Conservation (phyloP, 1,140 invertebrate species). For the Trichonephila clavipes region DNA sequence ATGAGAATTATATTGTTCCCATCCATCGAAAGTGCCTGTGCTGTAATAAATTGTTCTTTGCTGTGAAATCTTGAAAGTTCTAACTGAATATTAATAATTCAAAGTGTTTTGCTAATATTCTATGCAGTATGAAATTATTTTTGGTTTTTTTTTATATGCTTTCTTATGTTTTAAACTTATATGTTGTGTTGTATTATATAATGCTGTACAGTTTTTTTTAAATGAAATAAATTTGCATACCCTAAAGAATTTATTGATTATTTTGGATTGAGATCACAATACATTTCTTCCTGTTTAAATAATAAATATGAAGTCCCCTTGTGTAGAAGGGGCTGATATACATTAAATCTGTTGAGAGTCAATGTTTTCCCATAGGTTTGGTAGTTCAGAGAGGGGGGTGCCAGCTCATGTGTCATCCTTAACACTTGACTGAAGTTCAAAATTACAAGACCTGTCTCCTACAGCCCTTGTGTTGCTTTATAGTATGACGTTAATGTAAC, state of each 20-base stretch:
- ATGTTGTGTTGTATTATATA: constrained; percentile 12
- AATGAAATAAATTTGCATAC: constrained; percentile 1
- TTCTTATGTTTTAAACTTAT: not conserved
- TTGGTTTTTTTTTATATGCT: not conserved
- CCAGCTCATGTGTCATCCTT: no score
- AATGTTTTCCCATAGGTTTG: no score
- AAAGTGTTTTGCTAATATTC: not conserved
- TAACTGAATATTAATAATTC: not conserved
- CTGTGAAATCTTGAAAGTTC: not conserved
- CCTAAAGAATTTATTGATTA: not conserved
- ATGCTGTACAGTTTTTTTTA: constrained; percentile 10
- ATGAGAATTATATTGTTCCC: not conserved
- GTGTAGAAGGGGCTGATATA: no score
- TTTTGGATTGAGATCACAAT: not conserved
- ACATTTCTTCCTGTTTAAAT: not conserved
- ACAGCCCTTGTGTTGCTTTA: no score
- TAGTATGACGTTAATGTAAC: no score
- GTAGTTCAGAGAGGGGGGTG: no score
- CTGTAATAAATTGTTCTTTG: constrained; percentile 78
- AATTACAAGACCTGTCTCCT: no score
- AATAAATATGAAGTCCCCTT: not conserved
- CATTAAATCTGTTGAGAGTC: no score
- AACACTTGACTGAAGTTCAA: no score
- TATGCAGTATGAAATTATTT: constrained; percentile 60
- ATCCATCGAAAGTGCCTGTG: constrained; percentile 78